Evolutionary conservation across 1,140 invertebrate species (phyloP).

Genomic region (Drosophila pallidifrons): DNA sequence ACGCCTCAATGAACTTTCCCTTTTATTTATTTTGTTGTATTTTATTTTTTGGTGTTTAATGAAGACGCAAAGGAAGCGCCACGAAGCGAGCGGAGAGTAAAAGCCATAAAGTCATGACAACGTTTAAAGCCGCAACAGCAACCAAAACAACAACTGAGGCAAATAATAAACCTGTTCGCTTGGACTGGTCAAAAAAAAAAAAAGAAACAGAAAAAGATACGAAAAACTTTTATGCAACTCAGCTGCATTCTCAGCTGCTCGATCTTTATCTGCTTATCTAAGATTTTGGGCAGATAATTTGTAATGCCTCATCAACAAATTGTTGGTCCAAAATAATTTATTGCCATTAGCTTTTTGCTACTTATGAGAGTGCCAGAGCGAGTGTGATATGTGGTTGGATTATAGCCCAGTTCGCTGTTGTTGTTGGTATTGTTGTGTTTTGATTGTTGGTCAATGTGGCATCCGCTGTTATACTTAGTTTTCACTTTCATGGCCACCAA

Average conservation of each 20-base stretch:
- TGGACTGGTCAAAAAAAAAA: constrained; percentile 52
- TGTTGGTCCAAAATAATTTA: constrained; percentile 20
- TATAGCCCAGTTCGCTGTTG: constrained; percentile 32
- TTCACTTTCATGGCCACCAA: constrained; percentile 66
- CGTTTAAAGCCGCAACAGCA: constrained; percentile 52
- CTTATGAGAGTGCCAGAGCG: neutral
- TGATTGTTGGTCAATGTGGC: constrained; percentile 51
- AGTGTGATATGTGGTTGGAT: constrained; percentile 24
- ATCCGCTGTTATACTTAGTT: constrained; percentile 63
- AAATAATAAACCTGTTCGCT: constrained; percentile 68
- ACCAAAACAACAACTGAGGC: neutral
- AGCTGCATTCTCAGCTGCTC: constrained; percentile 33
- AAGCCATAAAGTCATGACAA: constrained; percentile 68
- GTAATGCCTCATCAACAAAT: constrained; percentile 34
- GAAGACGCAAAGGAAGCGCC: constrained; percentile 73
- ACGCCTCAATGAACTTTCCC: constrained; percentile 78
- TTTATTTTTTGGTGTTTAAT: constrained; percentile 56
- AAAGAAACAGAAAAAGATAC: neutral
- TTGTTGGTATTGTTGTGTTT: constrained; percentile 48
- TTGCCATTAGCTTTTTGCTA: constrained; percentile 27
- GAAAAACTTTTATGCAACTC: constrained; percentile 28
- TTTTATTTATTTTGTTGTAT: constrained; percentile 50
- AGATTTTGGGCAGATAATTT: constrained; percentile 6
- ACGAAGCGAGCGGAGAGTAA: constrained; percentile 47
- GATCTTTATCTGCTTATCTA: constrained; percentile 12